Percentiles rank a stretch among this genome's conserved stretches.
These are phyloP conservation scores for Gnathonemus longibarbis DNA, from an alignment of 2,113 vertebrate species.

Conservation along the genomic window DNA sequence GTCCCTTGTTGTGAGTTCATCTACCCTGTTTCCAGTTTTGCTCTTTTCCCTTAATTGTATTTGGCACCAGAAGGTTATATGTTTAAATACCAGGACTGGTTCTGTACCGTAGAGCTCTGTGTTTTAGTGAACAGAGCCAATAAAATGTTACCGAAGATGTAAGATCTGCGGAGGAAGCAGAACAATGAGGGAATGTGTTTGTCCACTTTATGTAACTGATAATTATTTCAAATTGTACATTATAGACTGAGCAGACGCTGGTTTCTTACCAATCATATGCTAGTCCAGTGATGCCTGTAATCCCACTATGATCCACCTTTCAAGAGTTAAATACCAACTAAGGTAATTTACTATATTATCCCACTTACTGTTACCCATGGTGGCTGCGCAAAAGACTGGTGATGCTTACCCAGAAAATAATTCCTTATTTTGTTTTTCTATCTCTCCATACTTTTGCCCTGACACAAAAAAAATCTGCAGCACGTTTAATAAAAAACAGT, in stretches of 20 bases:
- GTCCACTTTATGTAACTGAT: neutral
- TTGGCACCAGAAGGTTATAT: neutral
- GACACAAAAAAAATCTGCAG: neutral
- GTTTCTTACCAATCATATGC: neutral
- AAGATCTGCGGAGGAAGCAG: neutral
- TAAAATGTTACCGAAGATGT: neutral
- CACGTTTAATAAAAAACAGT: neutral
- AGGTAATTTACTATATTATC: neutral
- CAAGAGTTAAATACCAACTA: neutral
- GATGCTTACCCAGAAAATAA: neutral
- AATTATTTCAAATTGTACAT: neutral
- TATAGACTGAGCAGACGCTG: neutral
- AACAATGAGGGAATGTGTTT: neutral
- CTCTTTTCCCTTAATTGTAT: neutral
- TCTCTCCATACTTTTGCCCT: neutral
- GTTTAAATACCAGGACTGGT: neutral
- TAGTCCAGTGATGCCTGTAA: neutral
- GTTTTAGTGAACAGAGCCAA: neutral
- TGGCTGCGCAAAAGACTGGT: neutral
- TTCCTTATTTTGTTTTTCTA: neutral
- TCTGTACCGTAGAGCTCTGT: neutral
- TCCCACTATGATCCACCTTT: neutral
- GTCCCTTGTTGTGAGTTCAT: neutral
- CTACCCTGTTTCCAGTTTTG: neutral
- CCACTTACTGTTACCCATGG: neutral